phyloP scores from a whole-genome alignment of 2,797 vertebrate genomes.

The Sebastolobus altivelis region DNA sequence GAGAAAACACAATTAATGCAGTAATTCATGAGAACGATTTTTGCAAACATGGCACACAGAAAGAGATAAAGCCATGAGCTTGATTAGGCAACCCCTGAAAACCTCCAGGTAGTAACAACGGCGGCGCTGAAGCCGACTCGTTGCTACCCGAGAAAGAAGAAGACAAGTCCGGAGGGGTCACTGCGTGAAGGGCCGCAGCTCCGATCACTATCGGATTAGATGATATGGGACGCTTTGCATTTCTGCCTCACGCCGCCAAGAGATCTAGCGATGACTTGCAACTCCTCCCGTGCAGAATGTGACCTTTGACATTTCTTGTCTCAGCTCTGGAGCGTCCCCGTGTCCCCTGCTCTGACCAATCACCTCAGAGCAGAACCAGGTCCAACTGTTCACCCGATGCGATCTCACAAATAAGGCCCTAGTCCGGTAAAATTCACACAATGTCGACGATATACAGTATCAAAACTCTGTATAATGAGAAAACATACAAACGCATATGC shows the following conservation, averaged over 20 bases:
- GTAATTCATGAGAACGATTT: constrained; percentile 65
- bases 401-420: constrained; percentile 62
- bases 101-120: constrained; percentile 66
- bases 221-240: constrained; percentile 45
- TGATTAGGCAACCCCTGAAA: constrained; percentile 60
- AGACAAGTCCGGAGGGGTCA: constrained; percentile 39
- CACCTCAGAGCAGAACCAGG: constrained; percentile 41
- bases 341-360: constrained; percentile 38
- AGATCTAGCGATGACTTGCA: constrained; percentile 53
- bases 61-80: constrained; percentile 63
- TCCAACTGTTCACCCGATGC: constrained; percentile 35
- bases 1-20: constrained; percentile 51
- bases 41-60: constrained; percentile 73
- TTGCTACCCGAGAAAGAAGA: constrained; percentile 50
- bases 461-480: constrained; percentile 76
- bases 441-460: constrained; percentile 69
- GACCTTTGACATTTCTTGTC: constrained; percentile 62
- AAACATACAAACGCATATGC: constrained; percentile 73
- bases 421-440: constrained; percentile 71
- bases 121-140: constrained; percentile 50
- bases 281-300: constrained; percentile 47
- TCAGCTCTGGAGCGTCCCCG: constrained; percentile 28
- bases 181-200: constrained; percentile 28
- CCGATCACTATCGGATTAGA: constrained; percentile 39
- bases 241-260: constrained; percentile 30